Evolutionary conservation across 2,113 vertebrate species (phyloP).

Genomic region (Fulica atra): DNA sequence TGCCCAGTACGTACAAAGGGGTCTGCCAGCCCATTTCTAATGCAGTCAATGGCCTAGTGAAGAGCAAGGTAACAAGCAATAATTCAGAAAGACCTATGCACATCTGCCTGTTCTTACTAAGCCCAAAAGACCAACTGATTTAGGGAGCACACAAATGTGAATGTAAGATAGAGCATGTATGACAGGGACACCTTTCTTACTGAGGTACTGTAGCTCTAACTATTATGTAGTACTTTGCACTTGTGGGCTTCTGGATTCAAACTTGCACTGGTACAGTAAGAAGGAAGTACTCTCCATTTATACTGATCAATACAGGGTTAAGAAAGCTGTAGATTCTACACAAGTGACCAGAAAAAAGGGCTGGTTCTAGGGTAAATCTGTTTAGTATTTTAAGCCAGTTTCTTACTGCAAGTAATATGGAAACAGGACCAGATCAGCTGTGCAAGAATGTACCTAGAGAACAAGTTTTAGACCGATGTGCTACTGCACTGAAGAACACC

Average conservation of each 20-base stretch:
- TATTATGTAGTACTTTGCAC: background rate
- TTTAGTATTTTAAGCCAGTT: background rate
- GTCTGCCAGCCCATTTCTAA: constrained; percentile 85
- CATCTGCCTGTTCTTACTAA: background rate
- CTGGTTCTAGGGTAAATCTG: background rate
- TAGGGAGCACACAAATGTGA: background rate
- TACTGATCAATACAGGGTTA: background rate
- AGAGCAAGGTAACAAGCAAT: background rate
- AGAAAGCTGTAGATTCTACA: background rate
- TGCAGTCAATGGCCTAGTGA: constrained; percentile 81
- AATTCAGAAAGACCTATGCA: accelerated
- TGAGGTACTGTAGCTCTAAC: background rate
- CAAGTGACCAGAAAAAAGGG: background rate
- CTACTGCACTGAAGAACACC: background rate
- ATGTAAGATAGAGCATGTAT: accelerated
- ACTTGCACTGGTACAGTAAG: background rate
- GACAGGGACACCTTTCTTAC: background rate
- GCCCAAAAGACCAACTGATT: accelerated
- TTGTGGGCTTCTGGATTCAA: background rate
- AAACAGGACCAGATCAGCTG: background rate
- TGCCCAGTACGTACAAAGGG: constrained; percentile 87
- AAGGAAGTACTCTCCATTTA: background rate
- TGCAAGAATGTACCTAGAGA: background rate
- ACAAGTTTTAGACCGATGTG: background rate
- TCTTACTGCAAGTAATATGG: accelerated